Evolutionary conservation across 1,140 invertebrate genomes (phyloP).

Genomic region (Musca domestica): DNA sequence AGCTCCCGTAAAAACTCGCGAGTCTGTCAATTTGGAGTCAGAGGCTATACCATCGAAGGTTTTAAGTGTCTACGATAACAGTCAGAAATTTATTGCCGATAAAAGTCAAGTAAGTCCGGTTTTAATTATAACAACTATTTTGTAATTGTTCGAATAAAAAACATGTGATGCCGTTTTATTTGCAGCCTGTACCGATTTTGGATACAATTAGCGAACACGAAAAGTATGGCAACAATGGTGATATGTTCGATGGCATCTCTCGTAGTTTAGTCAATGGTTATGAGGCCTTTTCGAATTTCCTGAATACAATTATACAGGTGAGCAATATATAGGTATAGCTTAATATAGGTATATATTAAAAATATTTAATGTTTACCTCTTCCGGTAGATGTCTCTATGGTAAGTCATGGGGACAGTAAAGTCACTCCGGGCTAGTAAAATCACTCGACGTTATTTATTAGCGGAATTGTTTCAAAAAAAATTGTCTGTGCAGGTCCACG

Average conservation of each 20-base stretch:
- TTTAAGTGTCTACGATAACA: conserved; percentile 42
- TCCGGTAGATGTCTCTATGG: too few species aligned
- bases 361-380: too few species aligned
- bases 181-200: conserved; percentile 58
- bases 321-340: conserved; percentile 46
- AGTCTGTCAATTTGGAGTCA: conserved; percentile 48
- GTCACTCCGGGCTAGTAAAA: too few species aligned
- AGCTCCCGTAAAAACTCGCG: conserved; percentile 37
- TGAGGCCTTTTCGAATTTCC: conserved; percentile 59
- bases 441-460: too few species aligned
- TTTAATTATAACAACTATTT: background rate
- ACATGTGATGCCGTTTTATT: background rate
- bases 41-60: conserved; percentile 49
- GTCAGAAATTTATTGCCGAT: conserved; percentile 43
- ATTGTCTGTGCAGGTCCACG: too few species aligned
- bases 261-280: conserved; percentile 58
- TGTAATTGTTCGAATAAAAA: too few species aligned
- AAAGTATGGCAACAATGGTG: conserved; percentile 62
- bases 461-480: too few species aligned
- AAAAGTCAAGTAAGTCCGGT: conserved; percentile 39
- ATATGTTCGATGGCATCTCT: conserved; percentile 57
- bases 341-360: too few species aligned
- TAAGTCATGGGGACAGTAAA: too few species aligned
- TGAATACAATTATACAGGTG: conserved; percentile 57
- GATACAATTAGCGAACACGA: conserved; percentile 60